Evolutionary conservation across 2,113 vertebrate species (phyloP).

Genomic region (Urocolius indicus): DNA sequence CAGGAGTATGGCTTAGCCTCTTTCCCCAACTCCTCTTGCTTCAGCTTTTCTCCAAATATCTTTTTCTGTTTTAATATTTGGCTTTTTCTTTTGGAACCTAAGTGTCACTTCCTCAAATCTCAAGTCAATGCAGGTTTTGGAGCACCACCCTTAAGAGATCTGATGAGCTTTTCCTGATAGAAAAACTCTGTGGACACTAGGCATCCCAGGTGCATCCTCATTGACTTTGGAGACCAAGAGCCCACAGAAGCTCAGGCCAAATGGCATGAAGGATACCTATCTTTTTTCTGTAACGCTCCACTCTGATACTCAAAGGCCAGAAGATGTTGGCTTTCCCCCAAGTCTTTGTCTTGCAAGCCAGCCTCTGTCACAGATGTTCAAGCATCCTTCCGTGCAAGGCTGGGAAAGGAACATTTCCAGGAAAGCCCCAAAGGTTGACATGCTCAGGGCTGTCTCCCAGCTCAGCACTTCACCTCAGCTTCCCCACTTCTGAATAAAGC

Average conservation of each 20-base stretch:
- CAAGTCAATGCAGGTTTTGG: not conserved
- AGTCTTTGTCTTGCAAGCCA: not conserved
- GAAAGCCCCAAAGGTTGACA: not conserved
- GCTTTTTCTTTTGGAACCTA: not conserved
- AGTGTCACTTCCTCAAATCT: not conserved
- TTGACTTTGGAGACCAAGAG: not conserved
- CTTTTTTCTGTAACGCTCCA: not conserved
- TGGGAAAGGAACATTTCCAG: not conserved
- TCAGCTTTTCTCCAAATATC: not conserved
- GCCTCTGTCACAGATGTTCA: too few species aligned
- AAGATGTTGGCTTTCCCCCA: not conserved
- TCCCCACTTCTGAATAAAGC: not conserved
- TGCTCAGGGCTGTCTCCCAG: accelerated
- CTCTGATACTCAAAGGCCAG: not conserved
- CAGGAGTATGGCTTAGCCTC: accelerated
- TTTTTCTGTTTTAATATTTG: not conserved
- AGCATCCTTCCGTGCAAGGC: not conserved
- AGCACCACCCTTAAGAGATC: accelerated
- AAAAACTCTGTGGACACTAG: not conserved
- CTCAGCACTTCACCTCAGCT: not conserved
- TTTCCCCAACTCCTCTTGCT: not conserved
- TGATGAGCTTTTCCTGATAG: not conserved
- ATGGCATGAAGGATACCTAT: accelerated
- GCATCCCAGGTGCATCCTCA: not conserved
- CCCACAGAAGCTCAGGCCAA: not conserved